phyloP scores from a whole-genome alignment of 2,888 invertebrate species.

The Papilio gigon region DNA sequence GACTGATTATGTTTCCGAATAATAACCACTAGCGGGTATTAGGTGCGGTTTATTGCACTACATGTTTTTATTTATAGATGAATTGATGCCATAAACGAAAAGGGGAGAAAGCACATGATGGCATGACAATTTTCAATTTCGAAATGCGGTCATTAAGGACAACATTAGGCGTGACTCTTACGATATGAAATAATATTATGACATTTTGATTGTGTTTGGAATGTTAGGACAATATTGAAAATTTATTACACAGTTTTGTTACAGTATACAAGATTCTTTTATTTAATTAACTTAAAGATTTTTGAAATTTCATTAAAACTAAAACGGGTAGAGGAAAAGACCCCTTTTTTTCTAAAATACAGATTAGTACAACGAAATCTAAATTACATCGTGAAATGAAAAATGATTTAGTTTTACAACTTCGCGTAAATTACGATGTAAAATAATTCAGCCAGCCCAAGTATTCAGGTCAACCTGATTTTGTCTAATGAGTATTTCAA shows the following conservation, averaged over 20 bases:
- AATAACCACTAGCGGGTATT: conserved; percentile 61
- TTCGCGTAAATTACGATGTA: conserved; percentile 76
- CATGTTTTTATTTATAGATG: conserved; percentile 22
- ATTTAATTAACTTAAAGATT: no score
- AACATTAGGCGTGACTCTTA: conserved; percentile 4
- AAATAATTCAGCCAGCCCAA: conserved; percentile 76
- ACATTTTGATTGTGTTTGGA: neutral
- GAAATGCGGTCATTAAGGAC: conserved; percentile 52
- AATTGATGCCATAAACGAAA: conserved; percentile 23
- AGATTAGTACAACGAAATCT: neutral
- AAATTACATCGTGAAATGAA: conserved; percentile 50
- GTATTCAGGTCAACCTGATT: conserved; percentile 82
- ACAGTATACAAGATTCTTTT: no score
- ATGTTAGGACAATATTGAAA: neutral
- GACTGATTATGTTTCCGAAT: conserved; percentile 79
- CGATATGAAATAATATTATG: neutral
- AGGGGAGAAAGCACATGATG: neutral
- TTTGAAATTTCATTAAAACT: no score
- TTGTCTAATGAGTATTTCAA: conserved; percentile 79
- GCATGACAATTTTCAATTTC: conserved; percentile 55
- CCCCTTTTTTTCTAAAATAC: neutral
- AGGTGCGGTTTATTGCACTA: conserved; percentile 32
- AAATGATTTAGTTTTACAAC: conserved; percentile 73
- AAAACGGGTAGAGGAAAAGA: no score
- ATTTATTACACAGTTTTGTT: neutral